These are phyloP conservation scores for Chelidonichthys spinosus DNA, from an alignment of 2,797 vertebrate species.

Conservation along the genomic window DNA sequence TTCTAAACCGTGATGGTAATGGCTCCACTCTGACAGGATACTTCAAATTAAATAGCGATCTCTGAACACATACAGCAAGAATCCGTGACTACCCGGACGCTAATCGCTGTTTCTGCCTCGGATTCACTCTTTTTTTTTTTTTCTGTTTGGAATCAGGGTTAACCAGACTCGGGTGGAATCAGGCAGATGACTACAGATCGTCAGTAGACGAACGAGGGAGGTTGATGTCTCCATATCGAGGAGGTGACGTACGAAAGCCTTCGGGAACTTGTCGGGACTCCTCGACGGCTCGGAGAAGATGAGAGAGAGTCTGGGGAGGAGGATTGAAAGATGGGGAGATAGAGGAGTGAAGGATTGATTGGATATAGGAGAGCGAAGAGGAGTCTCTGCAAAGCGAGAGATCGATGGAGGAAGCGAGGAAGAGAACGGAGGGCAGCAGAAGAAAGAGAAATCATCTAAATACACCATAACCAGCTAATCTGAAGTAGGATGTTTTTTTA, in stretches of 20 bases:
- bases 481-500: no score
- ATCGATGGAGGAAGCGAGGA: slow-evolving; percentile 30
- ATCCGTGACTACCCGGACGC: slow-evolving; percentile 16
- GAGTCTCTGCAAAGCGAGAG: slow-evolving; percentile 5
- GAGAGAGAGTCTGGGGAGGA: slow-evolving; percentile 1
- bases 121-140: background rate
- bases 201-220: slow-evolving; percentile 25
- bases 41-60: slow-evolving; percentile 11
- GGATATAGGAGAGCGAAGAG: slow-evolving; percentile 26
- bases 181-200: slow-evolving; percentile 43
- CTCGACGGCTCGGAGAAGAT: slow-evolving; percentile 15
- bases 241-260: background rate
- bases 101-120: slow-evolving; percentile 16
- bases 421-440: slow-evolving; percentile 5
- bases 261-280: background rate
- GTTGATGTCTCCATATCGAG: slow-evolving; percentile 8
- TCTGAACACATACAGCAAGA: slow-evolving; percentile 15
- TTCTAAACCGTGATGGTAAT: background rate
- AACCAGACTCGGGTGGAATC: slow-evolving; percentile 37
- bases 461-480: background rate
- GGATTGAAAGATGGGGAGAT: slow-evolving; percentile 26
- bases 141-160: slow-evolving; percentile 22
- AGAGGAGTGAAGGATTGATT: slow-evolving; percentile 39
- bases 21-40: background rate
- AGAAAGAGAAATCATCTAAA: slow-evolving; percentile 14